Evolutionary conservation across 2,113 vertebrate species (phyloP).

Genomic region (Pteruthius melanotis): DNA sequence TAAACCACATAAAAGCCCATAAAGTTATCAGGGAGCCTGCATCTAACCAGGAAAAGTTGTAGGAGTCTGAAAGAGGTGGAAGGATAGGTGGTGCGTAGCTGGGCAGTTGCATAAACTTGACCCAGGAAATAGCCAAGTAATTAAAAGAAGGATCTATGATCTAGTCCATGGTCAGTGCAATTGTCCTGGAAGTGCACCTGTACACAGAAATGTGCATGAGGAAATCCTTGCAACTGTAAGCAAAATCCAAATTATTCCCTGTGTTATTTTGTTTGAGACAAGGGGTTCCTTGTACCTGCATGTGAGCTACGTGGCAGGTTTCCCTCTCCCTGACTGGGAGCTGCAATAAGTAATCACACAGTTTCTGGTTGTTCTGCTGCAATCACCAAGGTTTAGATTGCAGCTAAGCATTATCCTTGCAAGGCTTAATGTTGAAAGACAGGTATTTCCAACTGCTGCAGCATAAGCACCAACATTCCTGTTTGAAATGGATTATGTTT

Average conservation of each 20-base stretch:
- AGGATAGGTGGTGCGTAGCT: background rate
- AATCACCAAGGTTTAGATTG: slow-evolving; percentile 4
- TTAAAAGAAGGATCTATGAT: background rate
- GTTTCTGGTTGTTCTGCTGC: background rate
- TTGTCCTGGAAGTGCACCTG: background rate
- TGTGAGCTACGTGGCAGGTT: background rate
- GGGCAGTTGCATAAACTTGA: background rate
- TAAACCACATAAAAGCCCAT: background rate
- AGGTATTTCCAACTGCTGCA: slow-evolving; percentile 21
- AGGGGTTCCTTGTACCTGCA: background rate
- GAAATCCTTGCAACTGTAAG: background rate
- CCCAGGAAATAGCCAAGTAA: background rate
- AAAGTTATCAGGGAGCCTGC: background rate
- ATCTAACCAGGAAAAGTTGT: background rate
- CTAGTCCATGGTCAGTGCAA: fast-evolving
- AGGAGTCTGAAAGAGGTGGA: background rate
- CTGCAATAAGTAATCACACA: background rate
- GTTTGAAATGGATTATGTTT: slow-evolving; percentile 30
- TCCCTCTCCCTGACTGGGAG: background rate
- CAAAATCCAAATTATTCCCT: background rate
- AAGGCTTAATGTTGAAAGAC: slow-evolving; percentile 33
- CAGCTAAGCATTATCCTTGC: background rate
- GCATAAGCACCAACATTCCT: background rate
- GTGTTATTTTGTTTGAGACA: background rate
- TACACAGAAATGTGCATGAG: background rate